Evolutionary conservation across 2,113 vertebrate species (phyloP).

Genomic region (Ophthalmolycus amberensis): DNA sequence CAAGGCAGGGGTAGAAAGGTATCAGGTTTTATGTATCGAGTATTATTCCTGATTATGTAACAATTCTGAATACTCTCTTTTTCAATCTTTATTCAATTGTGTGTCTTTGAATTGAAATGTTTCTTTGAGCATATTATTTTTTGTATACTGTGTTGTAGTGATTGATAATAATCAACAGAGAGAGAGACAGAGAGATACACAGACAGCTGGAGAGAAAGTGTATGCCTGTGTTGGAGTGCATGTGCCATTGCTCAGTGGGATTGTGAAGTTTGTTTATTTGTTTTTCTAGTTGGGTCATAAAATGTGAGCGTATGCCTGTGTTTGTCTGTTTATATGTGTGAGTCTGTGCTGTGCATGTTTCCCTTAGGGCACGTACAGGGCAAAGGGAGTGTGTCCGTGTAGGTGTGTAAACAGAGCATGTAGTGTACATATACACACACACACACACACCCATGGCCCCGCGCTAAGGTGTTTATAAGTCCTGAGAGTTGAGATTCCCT

Average conservation of each 20-base stretch:
- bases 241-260: conserved; percentile 25
- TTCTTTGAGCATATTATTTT: background rate
- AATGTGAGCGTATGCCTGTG: conserved; percentile 38
- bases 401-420: conserved; percentile 47
- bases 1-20: conserved; percentile 1
- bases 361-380: conserved; percentile 47
- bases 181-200: conserved; percentile 8
- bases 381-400: conserved; percentile 54
- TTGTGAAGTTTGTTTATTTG: conserved; percentile 71
- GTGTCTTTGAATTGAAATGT: background rate
- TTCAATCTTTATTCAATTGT: background rate
- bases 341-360: conserved; percentile 22
- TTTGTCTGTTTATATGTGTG: conserved; percentile 22
- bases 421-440: conserved; percentile 17
- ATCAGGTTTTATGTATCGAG: background rate
- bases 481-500: conserved; percentile 57
- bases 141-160: background rate
- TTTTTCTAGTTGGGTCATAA: conserved; percentile 67
- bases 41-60: conserved; percentile 1
- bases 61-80: background rate
- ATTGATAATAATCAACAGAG: conserved; percentile 10
- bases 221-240: conserved; percentile 19
- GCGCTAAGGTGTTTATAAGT: conserved; percentile 68
- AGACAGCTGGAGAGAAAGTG: conserved; percentile 30
- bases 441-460: conserved; percentile 12